Evolutionary conservation across 1,140 invertebrate species (phyloP).

Genomic region (Vollenhovia emeryi): DNA sequence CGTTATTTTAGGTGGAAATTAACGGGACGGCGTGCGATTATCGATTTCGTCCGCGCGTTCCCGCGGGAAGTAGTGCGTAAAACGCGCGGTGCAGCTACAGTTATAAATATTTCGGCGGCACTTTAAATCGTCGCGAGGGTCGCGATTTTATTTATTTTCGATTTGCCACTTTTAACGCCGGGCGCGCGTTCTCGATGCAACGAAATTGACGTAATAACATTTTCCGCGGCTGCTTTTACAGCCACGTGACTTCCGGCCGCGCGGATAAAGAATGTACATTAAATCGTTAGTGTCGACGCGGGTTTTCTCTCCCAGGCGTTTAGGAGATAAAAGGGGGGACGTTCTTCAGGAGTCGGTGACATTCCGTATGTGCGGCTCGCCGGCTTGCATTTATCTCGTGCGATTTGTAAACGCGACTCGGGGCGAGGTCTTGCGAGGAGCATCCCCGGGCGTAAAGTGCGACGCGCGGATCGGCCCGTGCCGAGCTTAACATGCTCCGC

Average conservation of each 20-base stretch:
- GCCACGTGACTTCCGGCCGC: not conserved
- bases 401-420: conserved; percentile 27
- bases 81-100: not conserved
- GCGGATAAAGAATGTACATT: not conserved
- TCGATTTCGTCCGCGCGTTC: conserved; percentile 52
- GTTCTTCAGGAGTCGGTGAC: not conserved
- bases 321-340: not conserved
- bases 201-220: not conserved
- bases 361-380: not conserved
- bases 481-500: conserved; percentile 27
- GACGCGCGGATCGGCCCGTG: not conserved
- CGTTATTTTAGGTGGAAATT: conserved; percentile 50
- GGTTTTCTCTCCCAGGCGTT: not conserved
- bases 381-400: conserved; percentile 6
- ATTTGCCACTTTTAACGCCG: not conserved
- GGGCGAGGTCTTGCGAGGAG: not conserved
- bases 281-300: not conserved
- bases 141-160: not conserved
- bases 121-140: not conserved
- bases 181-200: not conserved
- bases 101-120: not conserved
- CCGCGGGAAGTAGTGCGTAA: conserved; percentile 34
- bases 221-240: not conserved
- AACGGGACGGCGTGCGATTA: conserved; percentile 22
- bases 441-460: conserved; percentile 17